A percentile compares a stretch with the other conserved stretches of the same genome.
Conservation (phyloP, 2,888 invertebrate genomes). For the Meganola albula region DNA sequence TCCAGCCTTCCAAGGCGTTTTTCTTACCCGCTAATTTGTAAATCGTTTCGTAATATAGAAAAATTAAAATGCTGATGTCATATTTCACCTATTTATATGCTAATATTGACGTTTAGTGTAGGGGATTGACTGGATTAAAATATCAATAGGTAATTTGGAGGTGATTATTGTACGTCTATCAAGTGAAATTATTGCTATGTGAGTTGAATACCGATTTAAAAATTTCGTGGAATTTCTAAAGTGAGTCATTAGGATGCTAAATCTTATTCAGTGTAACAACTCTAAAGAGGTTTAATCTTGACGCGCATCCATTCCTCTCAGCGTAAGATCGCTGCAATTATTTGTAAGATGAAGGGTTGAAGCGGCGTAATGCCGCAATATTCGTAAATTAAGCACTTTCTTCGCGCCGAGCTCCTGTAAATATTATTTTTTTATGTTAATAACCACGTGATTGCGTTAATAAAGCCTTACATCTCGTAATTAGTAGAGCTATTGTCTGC, state of each 20-base stretch:
- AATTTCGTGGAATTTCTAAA: constrained; percentile 33
- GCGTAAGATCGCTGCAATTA: constrained; percentile 68
- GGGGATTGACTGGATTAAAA: constrained; percentile 63
- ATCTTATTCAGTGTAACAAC: constrained; percentile 56
- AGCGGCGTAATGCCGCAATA: constrained; percentile 66
- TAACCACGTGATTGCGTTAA: constrained; percentile 73
- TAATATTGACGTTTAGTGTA: constrained; percentile 56
- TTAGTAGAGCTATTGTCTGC: constrained; percentile 65
- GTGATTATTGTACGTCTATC: constrained; percentile 39
- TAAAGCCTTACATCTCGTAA: constrained; percentile 76
- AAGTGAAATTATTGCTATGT: constrained; percentile 39
- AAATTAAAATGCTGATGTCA: constrained; percentile 78
- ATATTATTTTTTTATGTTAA: constrained; percentile 79
- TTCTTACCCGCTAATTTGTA: constrained; percentile 77
- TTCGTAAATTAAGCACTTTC: constrained; percentile 72
- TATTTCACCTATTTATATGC: constrained; percentile 76
- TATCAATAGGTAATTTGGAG: constrained; percentile 69
- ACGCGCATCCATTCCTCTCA: constrained; percentile 63
- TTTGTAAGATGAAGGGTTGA: constrained; percentile 69
- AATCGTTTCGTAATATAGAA: constrained; percentile 75
- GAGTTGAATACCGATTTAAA: constrained; percentile 39
- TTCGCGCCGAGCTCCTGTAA: constrained; percentile 57
- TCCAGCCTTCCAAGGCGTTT: constrained; percentile 63
- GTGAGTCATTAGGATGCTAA: constrained; percentile 55
- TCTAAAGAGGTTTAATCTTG: constrained; percentile 68